phyloP scores from a whole-genome alignment of 2,797 vertebrate genomes.

The Typhlichthys eigenmanni region DNA sequence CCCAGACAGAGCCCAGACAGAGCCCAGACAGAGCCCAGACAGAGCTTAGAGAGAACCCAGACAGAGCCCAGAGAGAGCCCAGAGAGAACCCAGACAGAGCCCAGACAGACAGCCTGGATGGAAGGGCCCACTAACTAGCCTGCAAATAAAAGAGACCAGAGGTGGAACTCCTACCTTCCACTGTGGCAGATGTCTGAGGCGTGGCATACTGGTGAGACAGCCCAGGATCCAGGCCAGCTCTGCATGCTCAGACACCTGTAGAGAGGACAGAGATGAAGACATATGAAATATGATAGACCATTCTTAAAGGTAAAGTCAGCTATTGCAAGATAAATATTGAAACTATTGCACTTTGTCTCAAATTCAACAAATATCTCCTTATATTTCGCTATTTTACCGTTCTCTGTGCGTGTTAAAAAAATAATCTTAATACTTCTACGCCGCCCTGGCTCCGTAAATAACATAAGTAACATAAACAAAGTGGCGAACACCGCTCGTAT shows the following conservation, averaged over 20 bases:
- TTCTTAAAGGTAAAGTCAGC: not conserved
- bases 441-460: too few species aligned
- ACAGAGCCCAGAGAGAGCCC: too few species aligned
- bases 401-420: too few species aligned
- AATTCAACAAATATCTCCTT: too few species aligned
- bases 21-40: too few species aligned
- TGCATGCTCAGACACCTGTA: constrained; percentile 88
- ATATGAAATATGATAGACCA: not conserved
- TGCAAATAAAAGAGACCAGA: not conserved
- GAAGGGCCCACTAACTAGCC: not conserved
- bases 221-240: constrained; percentile 93
- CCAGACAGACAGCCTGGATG: not conserved
- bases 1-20: too few species aligned
- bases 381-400: too few species aligned
- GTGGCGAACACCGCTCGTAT: too few species aligned
- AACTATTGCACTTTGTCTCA: not conserved
- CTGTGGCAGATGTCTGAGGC: constrained; percentile 90
- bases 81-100: too few species aligned
- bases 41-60: too few species aligned
- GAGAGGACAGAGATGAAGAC: not conserved
- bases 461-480: too few species aligned
- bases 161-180: constrained; percentile 86
- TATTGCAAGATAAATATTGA: not conserved
- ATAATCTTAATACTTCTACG: too few species aligned
- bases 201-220: constrained; percentile 90